phyloP scores from a whole-genome alignment of 2,113 vertebrate species.

The Albula goreensis region DNA sequence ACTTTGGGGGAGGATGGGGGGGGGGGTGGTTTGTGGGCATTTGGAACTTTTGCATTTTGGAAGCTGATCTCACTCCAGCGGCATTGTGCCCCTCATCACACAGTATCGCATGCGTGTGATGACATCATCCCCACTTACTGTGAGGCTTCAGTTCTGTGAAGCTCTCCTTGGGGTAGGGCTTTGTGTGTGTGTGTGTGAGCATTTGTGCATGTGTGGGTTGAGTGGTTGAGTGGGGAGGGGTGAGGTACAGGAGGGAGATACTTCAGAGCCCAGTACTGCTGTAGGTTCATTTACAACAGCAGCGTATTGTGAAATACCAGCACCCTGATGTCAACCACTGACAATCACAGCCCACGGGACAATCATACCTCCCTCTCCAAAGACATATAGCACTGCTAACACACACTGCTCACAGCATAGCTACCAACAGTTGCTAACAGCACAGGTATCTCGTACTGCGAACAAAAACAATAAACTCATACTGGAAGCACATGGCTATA shows the following conservation, averaged over 20 bases:
- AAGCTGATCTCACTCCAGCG: not conserved
- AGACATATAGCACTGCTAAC: not conserved
- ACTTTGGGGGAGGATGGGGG: not conserved
- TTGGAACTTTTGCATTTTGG: not conserved
- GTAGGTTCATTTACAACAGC: constrained; percentile 50
- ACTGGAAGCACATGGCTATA: too few relatives aligned
- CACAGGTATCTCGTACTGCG: not conserved
- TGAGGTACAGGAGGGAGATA: constrained; percentile 39
- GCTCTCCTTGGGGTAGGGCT: constrained; percentile 31
- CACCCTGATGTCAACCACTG: constrained; percentile 58
- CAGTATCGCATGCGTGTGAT: not conserved
- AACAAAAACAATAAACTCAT: too few relatives aligned
- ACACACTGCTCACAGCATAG: not conserved
- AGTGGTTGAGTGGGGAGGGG: not conserved
- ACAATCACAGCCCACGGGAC: constrained; percentile 3
- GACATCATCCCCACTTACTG: not conserved
- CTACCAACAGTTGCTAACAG: too few relatives aligned
- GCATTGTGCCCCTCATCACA: not conserved
- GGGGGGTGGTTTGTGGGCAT: not conserved
- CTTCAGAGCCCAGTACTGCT: constrained; percentile 52
- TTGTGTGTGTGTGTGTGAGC: constrained; percentile 16
- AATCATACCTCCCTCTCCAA: not conserved
- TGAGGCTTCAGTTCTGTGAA: not conserved
- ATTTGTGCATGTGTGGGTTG: not conserved
- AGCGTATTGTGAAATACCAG: constrained; percentile 62